Evolutionary conservation across 2,113 vertebrate genomes (phyloP), one percentile per base, ranked within the genome.

Genomic region (Alouatta palliata): DNA sequence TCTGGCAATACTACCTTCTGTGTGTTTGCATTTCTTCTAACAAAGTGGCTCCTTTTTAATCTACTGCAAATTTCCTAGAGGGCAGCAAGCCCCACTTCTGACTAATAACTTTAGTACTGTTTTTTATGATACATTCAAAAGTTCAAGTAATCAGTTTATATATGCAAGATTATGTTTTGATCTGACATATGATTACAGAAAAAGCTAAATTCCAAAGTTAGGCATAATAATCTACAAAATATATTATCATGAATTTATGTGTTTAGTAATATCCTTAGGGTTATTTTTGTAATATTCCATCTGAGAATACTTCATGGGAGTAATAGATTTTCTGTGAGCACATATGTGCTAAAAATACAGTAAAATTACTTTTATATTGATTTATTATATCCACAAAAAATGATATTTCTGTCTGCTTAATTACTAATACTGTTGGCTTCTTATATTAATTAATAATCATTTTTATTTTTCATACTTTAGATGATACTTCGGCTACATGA

Each of bases 391-490:
- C 52, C 83, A 52, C 54, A 43, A 37, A 66, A 23, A 75, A 83
- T 37, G 23, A 4, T 77, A 64, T 47, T 82, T 52, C 43, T 25
- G 2, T 54, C n/a, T 85, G 35, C 13, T 9, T 73, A 70, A 25
- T 64, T 80, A 47, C 49, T 52, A 40, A 47, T 25, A 8, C 27
- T 20, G 54, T 87, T 79, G 35, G 6, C 27, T 12, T 20, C 23
- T 37, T 70, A 52, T n/a, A n/a, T 61, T 40, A 43, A 37, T 73
- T 84, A 10, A 49, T 54, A 11, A 32, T 91, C 25, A 45, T 80
- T 95, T 81, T 77, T 81, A 11, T 93, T 52, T 56, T 30, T 91
- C 19, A 85, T n/a, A 52, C 30, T 75, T 70, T 93, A 90, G 82
- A 75, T 94, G 75, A 87, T 52, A 23, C 17, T 68, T 90, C 35